Conservation (phyloP, 2,888 invertebrate genomes). For the Ctena decussata region DNA sequence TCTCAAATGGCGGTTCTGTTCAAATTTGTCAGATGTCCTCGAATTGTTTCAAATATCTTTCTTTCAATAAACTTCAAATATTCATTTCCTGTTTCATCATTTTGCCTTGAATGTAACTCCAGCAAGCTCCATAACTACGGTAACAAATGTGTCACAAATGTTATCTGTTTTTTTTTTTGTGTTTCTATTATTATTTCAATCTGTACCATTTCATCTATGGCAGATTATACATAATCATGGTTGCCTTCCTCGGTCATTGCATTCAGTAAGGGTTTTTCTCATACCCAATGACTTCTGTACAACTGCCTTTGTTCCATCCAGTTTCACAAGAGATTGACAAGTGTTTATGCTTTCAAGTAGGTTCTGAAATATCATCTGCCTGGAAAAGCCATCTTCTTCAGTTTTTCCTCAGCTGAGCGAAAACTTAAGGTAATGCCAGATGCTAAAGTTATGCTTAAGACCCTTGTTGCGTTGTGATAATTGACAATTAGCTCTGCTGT, state of each 20-base stretch:
- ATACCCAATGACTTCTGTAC: constrained; percentile 13
- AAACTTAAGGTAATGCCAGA: neutral
- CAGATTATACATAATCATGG: neutral
- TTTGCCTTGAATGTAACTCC: constrained; percentile 43
- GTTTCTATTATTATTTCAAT: too few relatives aligned
- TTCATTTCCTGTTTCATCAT: constrained; percentile 34
- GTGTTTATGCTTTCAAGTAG: constrained; percentile 2
- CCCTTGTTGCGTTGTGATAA: too few relatives aligned
- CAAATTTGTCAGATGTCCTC: constrained; percentile 12
- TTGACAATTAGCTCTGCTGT: too few relatives aligned
- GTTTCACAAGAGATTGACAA: constrained; percentile 15
- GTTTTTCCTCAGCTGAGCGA: neutral
- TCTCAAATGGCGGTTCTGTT: constrained; percentile 31
- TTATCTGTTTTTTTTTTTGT: neutral
- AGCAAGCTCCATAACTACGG: constrained; percentile 35
- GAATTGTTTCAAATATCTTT: neutral
- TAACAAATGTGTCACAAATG: neutral
- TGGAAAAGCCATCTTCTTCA: neutral
- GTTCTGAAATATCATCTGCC: neutral
- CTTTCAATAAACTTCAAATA: constrained; percentile 27
- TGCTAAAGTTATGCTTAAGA: neutral
- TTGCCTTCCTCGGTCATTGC: neutral
- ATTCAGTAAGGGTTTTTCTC: constrained; percentile 6
- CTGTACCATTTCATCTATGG: neutral
- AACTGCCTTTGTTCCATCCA: constrained; percentile 4